phyloP scores from a whole-genome alignment of 2,113 vertebrate species.

The Mobula hypostoma region DNA sequence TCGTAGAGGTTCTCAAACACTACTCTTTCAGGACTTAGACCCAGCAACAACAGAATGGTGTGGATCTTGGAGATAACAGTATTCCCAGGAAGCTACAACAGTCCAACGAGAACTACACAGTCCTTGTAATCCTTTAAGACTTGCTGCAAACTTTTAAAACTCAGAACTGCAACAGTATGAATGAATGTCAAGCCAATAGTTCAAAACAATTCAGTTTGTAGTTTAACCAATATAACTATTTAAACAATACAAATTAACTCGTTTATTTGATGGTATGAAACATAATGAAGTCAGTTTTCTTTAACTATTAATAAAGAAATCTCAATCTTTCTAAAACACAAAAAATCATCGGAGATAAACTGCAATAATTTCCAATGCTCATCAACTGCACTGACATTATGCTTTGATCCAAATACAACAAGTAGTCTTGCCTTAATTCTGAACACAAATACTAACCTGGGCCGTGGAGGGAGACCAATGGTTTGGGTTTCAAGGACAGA shows the following conservation, averaged over 20 bases:
- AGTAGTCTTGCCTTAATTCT: not conserved
- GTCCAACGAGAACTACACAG: not conserved
- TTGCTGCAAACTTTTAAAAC: not conserved
- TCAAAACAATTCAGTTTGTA: not conserved
- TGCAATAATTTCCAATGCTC: not conserved
- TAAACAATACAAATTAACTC: not conserved
- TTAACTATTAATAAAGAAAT: not conserved
- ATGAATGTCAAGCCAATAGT: not conserved
- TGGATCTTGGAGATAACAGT: not conserved
- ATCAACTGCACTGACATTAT: too few species aligned
- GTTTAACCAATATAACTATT: too few species aligned
- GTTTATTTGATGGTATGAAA: not conserved
- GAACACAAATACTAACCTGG: slow-evolving; percentile 9
- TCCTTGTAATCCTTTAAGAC: not conserved
- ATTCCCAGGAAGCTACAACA: not conserved
- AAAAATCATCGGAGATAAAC: not conserved
- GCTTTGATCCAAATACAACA: not conserved
- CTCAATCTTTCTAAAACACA: not conserved
- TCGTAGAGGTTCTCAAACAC: not conserved
- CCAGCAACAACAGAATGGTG: not conserved
- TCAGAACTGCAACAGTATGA: not conserved
- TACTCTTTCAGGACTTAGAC: not conserved
- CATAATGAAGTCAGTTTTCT: not conserved
- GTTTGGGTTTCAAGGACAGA: not conserved
- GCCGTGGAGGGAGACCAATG: not conserved